Base-by-base conservation (phyloP, 2,113 vertebrate genomes). In the Ancistrus triradiatus region DNA sequence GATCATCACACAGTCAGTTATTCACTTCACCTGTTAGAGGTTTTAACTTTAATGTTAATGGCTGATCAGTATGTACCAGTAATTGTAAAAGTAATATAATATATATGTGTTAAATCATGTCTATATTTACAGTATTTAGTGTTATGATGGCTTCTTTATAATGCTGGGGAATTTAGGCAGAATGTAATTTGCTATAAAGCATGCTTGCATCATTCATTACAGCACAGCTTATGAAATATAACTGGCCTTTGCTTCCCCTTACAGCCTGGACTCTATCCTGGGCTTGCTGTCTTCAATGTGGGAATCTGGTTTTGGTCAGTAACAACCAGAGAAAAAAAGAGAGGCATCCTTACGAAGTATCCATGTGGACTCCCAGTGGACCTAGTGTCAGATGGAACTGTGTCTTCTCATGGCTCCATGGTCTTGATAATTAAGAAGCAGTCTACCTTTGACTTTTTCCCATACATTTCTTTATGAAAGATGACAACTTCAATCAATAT, bases 191-290 rank as follows among this genome's bases (percentile, higher is more conserved):
- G n/a, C n/a, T n/a, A n/a, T n/a, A n/a, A n/a, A n/a, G n/a, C n/a
- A n/a, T 6, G 10, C 1, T 33, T 10, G 10, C 35, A 7, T 4
- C 4, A 7, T 6, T 37, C 35, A 37, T 6, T 37, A 84, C 78
- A 78, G 71, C 70, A 71, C 55, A 73, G 83, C 62, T 73, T 61
- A 72, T 81, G 73, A 87, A 84, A 84, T 77, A 81, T 75, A 77
- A 78, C 69, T 46, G 10, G 11, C n/a, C 57, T 53, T 57, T 27
- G 46, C 62, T 70, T 62, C 56, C 28, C 57, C 37, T 51, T 70
- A 43, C 68, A 31, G 38, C 50, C 56, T 27, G 28, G 69, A 62
- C 75, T 72, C 65, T 67, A 59, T 70, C 69, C 67, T 58, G 69
- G 78, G 77, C 38, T 50, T 56, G 69, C 27, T 77, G 74, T 75